phyloP scores from a whole-genome alignment of 2,797 vertebrate species.

The Taeniopygia guttata region DNA sequence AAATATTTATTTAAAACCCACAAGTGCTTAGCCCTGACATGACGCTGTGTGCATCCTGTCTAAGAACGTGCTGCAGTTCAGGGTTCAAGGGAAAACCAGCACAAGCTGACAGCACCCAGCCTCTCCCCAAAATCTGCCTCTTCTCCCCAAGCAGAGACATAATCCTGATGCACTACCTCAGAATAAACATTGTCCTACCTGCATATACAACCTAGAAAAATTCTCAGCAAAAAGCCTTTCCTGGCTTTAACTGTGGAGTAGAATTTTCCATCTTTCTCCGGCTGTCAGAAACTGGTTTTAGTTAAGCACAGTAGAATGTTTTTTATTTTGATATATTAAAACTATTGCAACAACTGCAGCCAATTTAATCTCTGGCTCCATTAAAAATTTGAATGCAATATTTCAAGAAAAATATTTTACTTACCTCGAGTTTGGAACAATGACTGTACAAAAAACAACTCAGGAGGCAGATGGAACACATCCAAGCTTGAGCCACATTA shows the following conservation, averaged over 20 bases:
- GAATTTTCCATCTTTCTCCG: neutral
- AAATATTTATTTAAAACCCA: neutral
- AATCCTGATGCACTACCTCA: neutral
- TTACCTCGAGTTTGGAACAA: constrained; percentile 12
- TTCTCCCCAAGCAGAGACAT: neutral
- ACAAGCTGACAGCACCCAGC: neutral
- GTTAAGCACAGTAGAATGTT: neutral
- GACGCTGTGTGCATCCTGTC: neutral
- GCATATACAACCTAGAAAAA: neutral
- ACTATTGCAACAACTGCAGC: neutral
- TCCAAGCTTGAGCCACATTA: neutral
- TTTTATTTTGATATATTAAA: neutral
- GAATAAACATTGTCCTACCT: neutral
- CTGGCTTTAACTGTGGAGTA: neutral
- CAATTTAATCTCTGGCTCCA: neutral
- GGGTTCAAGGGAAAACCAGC: neutral
- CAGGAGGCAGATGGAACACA: neutral
- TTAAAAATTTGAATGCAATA: neutral
- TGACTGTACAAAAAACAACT: neutral
- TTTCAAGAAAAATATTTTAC: constrained; percentile 15
- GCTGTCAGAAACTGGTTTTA: neutral
- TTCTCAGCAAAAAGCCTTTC: neutral
- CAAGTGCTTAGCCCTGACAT: neutral
- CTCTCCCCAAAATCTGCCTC: neutral
- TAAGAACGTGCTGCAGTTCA: accelerated